Evolutionary conservation across 2,797 vertebrate species (phyloP).

Genomic region (Eptatretus atami): DNA sequence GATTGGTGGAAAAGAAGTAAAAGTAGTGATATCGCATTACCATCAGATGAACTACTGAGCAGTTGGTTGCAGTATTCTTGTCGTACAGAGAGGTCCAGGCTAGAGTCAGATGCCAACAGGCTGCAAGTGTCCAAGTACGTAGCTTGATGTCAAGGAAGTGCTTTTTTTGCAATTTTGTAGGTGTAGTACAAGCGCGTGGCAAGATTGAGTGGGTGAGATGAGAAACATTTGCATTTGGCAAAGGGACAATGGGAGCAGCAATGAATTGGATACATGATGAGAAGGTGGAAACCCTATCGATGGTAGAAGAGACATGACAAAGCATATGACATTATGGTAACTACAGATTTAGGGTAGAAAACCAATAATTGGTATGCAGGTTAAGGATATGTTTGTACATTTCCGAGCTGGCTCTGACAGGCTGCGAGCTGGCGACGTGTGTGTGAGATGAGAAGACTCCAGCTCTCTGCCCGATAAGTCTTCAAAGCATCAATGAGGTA

Average conservation of each 20-base stretch:
- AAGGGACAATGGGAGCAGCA: no score
- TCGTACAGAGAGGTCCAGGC: conserved; percentile 37
- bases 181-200: no score
- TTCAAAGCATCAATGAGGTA: conserved; percentile 61
- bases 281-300: no score
- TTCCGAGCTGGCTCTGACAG: conserved; percentile 59
- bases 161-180: not conserved
- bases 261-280: no score
- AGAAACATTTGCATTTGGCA: no score
- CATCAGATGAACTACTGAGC: conserved; percentile 12
- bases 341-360: no score
- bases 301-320: no score
- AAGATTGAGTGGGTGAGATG: no score
- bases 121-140: conserved; percentile 81
- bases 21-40: no score
- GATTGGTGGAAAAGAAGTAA: no score
- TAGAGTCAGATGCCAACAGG: conserved; percentile 46
- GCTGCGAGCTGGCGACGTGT: conserved; percentile 61
- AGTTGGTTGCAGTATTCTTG: conserved; percentile 62
- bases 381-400: conserved; percentile 66
- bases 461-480: conserved; percentile 54
- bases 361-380: no score
- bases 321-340: no score
- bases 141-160: conserved; percentile 21
- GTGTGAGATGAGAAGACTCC: conserved; percentile 57